phyloP scores from a whole-genome alignment of 2,797 vertebrate genomes.

The Kryptolebias ocellatus region DNA sequence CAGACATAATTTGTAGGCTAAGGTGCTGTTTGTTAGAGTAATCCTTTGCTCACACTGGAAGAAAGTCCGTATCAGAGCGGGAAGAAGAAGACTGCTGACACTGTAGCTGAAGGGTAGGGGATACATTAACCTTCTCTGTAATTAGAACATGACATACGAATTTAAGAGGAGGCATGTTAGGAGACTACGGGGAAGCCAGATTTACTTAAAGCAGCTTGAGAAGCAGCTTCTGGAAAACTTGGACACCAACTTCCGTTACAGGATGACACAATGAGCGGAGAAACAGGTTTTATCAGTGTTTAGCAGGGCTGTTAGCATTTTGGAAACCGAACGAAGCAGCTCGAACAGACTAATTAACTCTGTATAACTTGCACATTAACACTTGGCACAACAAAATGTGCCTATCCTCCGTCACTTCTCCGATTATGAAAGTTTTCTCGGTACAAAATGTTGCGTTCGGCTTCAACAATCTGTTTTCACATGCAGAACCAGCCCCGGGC shows the following conservation, averaged over 20 bases:
- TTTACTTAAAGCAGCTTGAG: slow-evolving; percentile 16
- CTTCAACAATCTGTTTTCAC: slow-evolving; percentile 48
- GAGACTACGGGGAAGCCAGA: slow-evolving; percentile 26
- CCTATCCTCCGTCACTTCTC: neutral
- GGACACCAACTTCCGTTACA: slow-evolving; percentile 20
- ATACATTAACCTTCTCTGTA: slow-evolving; percentile 56
- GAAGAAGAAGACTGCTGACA: slow-evolving; percentile 37
- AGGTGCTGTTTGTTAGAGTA: slow-evolving; percentile 56
- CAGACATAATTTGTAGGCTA: slow-evolving; percentile 61
- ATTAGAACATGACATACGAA: slow-evolving; percentile 66
- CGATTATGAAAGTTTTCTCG: slow-evolving; percentile 11
- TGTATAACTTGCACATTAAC: neutral
- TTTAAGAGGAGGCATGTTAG: slow-evolving; percentile 40
- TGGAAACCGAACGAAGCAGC: slow-evolving; percentile 46
- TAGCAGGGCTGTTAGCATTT: slow-evolving; percentile 1
- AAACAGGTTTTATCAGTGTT: slow-evolving; percentile 46
- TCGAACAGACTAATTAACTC: neutral
- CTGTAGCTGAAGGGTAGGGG: slow-evolving; percentile 24
- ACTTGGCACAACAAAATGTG: neutral
- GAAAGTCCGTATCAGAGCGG: slow-evolving; percentile 19
- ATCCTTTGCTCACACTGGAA: slow-evolving; percentile 66
- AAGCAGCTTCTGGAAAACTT: slow-evolving; percentile 11
- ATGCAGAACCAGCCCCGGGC: slow-evolving; percentile 36
- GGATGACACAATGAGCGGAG: slow-evolving; percentile 25
- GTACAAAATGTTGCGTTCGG: neutral